Evolutionary conservation across 2,888 invertebrate genomes (phyloP), one percentile per base, ranked within the genome.

Genomic region (Fissipunctia ypsillon): DNA sequence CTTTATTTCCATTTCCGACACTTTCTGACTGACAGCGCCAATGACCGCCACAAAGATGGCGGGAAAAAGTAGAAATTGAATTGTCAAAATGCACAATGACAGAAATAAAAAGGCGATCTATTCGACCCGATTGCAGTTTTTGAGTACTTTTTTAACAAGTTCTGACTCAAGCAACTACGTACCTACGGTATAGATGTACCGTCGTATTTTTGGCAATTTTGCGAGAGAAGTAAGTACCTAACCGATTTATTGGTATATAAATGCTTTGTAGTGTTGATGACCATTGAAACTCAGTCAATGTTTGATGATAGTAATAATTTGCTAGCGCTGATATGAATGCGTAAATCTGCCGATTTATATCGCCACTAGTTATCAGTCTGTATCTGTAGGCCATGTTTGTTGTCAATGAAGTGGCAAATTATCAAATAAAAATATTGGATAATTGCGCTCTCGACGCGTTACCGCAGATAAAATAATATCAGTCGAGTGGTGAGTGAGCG

Each of bases 351-450:
- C 28, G 14, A 61, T 31, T 72, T 67, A n/a, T 72, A 60, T 52
- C 41, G 60, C 61, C n/a, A 64, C 52, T 67, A 35, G 41, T 19
- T 72, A 69, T 31, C 35, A 57, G 69, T 54, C 35, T 54, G 45
- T 71, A 69, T 43, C n/a, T 43, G 45, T 69, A 69, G 50, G 63
- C 61, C 38, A 60, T 69, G 57, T 69, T 66, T 81, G 66, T 45
- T 41, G 59, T 69, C 59, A 48, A 48, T 61, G 59, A 67, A 63
- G 48, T 73, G 56, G 71, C 60, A 16, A 64, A 74, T 22, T 81
- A 81, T 73, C 77, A 80, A 83, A 78, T 80, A 67, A 78, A 80
- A 78, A 75, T 83, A 74, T 73, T 68, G 38, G 76, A 81, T 84
- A 80, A 87, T 80, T 79, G 77, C 74, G 73, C 59, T 64, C 76